Evolutionary conservation across 2,113 vertebrate genomes (phyloP).

Genomic region (Amazona guildingii): DNA sequence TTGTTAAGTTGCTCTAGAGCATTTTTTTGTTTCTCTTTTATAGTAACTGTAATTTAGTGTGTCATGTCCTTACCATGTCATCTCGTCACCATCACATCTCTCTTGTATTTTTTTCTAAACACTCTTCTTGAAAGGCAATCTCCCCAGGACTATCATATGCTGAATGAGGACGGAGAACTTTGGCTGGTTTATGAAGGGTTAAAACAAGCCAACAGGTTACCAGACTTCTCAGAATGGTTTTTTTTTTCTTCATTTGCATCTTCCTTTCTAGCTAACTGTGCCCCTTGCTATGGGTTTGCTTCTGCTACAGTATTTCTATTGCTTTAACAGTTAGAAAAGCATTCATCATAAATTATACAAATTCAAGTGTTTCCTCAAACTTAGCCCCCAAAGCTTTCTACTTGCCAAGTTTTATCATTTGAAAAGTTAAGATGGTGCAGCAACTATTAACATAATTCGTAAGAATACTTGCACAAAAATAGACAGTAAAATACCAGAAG

Average conservation of each 20-base stretch:
- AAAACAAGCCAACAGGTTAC: conserved; percentile 98
- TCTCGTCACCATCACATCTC: conserved; percentile 64
- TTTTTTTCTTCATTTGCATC: conserved; percentile 47
- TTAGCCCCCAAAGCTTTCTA: background rate
- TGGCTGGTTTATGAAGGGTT: conserved; percentile 99
- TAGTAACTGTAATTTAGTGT: conserved; percentile 16
- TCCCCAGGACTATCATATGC: conserved; percentile 88
- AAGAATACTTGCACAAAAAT: background rate
- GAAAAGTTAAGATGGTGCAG: background rate
- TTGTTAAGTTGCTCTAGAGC: background rate
- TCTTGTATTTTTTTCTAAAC: conserved; percentile 80
- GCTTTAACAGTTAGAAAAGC: background rate
- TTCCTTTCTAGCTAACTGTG: conserved; percentile 69
- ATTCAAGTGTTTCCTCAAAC: background rate
- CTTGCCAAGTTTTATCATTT: background rate
- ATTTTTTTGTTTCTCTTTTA: background rate
- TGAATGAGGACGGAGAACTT: conserved; percentile 99
- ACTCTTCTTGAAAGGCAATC: conserved; percentile 85
- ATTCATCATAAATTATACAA: background rate
- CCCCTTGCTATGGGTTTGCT: conserved; percentile 58
- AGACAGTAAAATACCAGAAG: background rate
- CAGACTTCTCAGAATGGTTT: conserved; percentile 67
- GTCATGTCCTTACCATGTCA: conserved; percentile 33
- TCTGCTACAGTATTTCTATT: conserved; percentile 52
- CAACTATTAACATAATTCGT: background rate